Base-by-base conservation (phyloP, 2,888 invertebrate species). In the Helicoverpa assulta region DNA sequence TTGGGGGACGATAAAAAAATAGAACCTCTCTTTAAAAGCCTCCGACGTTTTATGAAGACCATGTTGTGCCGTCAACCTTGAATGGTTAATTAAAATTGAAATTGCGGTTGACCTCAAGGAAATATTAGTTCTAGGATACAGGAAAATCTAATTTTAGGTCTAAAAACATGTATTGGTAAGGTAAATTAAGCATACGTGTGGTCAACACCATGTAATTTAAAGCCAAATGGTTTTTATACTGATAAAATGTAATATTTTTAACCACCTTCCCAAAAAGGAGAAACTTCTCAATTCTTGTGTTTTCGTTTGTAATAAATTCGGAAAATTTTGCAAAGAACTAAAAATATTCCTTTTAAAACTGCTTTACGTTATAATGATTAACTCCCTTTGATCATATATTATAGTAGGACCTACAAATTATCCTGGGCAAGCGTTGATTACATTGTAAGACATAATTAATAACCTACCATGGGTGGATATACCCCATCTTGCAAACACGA, bases 21-120 rank as follows among this genome's bases (percentile, higher is more conserved):
- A 19, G 2, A 52, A 47, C 8, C 10, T 76, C 59, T 51, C 62
- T 33, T 37, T 1, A 40, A 47, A 72, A 54, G 37, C 57, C 26
- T 58, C 37, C 47, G 21, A 61, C 18, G n/a, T 70, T 74, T 78
- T 80, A 67, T 66, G 47, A 19, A n/a, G 16, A 14, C 61, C 64
- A 62, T 54, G 61, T 67, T 50, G 47, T 51, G 26, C 21, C 16
- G 55, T 52, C 47, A 63, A 43, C 63, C 58, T 75, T 70, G 61
- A 52, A 43, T 54, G n/a, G 53, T 63, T 66, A 64, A 80, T 80
- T 71, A 80, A 71, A 75, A 75, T 47, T 74, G 40, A 70, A 59
- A 59, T 75, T 76, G 76, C 60, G 67, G 76, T 62, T 65, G 60
- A 63, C 60, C 65, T 62, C 29, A 21, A 26, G 76, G 62, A 77